Evolutionary conservation across 2,888 invertebrate species (phyloP), one percentile per base, ranked within the genome.

Genomic region (Gymnoscelis rufifasciata): DNA sequence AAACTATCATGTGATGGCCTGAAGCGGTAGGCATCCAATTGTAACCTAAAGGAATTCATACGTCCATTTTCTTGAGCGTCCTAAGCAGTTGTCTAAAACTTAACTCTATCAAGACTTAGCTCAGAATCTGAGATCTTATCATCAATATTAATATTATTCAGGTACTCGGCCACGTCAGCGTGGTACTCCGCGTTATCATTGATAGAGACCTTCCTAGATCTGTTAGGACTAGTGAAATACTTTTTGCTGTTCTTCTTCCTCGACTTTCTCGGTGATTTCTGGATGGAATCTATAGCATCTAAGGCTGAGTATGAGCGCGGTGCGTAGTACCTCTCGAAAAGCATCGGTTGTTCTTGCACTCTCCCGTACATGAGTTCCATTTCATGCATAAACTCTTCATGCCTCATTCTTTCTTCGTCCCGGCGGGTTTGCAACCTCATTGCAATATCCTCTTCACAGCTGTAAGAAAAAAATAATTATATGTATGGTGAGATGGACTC

Each of bases 331-430:
- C 93, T 80, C 71, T 93, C 93, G 62, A 93, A 93, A 4, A 93
- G 87, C 60, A 93, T 90, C 0, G 93, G 93, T 58, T 93, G 93
- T 56, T 90, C 90, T 43, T 91, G 91, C 0, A 93, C 93, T 55
- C 93, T 84, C 13, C 91, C 91, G 53, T 92, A 82, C 93, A 93
- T 93, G 55, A 91, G 71, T 64, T 93, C 92, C 93, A 93, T 93
- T 61, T 92, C 91, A 51, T 92, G 88, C 1, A 90, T 88, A 62
- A 92, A 92, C 65, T 92, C 92, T 64, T 93, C 92, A 11, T 90
- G 89, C 50, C 92, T 84, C 69, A 93, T 89, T 58, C 90, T 83
- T 47, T 93, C 93, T 68, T 93, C 93, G 39, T 92, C 92, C 15
- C 91, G 89, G 7, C 93, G 83, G 29, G 92, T 88, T 62, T 92